Evolutionary conservation across 2,888 invertebrate genomes (phyloP), one percentile per base, ranked within the genome.

Genomic region (Pyralis farinalis): DNA sequence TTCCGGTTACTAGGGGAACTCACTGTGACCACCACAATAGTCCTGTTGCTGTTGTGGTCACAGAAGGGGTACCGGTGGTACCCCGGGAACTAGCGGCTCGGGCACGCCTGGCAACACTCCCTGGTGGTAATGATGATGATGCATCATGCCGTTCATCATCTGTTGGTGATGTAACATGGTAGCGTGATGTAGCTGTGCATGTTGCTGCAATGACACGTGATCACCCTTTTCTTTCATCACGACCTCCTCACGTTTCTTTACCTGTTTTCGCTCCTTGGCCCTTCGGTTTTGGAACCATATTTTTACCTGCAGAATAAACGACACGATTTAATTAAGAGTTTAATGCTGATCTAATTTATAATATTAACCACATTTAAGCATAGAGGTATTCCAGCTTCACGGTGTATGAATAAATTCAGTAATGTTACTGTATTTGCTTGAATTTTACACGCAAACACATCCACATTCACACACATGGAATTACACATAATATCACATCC

Each of bases 221-320:
- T 85, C 87, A 1, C 89, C 89, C 48, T 92, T 92, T 51, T 92
- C 92, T 51, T 92, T 92, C 80, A 91, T 90, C 20, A 90, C 85
- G 7, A 91, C 91, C 60, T 96, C 95, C 51, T 94, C 94, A 30
- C 94, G 93, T 82, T 97, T 97, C 74, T 97, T 97, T 30, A 87
- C 87, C 71, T 96, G 95, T 77, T 97, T 97, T 7, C 98, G 91
- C 66, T 98, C 97, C 83, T 98, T 98, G 38, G 98, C 98, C 30
- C 98, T 92, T 9, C 97, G 92, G 76, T 98, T 98, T 91, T 97
- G 97, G 73, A 97, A 97, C 94, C 94, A 94, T 45, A 94, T 94
- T 79, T 94, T 94, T 37, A 94, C 94, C 93, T 88, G 64, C 0
- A 59, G 60, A 40, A 53, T 10, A n/a, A 28, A n/a, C n/a, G n/a